Evolutionary conservation across 2,797 vertebrate species (phyloP).

Genomic region (Tadarida brasiliensis): DNA sequence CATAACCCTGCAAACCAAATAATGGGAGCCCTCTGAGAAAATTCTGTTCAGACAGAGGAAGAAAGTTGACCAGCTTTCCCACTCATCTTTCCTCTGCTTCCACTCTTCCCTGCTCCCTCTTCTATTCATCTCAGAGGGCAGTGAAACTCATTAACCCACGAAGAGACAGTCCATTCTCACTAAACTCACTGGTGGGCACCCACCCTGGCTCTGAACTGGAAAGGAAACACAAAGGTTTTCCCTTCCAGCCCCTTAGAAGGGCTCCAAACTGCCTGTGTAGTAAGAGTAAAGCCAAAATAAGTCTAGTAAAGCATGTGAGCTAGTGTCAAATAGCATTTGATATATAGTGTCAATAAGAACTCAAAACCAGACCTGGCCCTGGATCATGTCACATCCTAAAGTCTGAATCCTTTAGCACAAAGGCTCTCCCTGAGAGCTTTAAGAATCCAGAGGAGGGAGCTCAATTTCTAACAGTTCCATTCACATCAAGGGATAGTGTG

Average conservation of each 20-base stretch:
- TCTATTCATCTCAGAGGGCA: background rate
- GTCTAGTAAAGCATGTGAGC: background rate
- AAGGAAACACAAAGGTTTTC: slow-evolving; percentile 47
- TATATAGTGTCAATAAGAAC: background rate
- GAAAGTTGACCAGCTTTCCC: background rate
- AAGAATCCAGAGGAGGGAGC: background rate
- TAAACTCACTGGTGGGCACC: background rate
- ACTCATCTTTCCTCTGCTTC: background rate
- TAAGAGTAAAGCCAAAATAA: background rate
- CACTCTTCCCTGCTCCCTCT: background rate
- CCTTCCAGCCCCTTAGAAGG: background rate
- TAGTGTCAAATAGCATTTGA: background rate
- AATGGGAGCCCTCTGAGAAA: slow-evolving; percentile 46
- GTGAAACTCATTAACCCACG: background rate
- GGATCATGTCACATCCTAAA: background rate
- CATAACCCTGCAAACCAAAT: slow-evolving; percentile 68
- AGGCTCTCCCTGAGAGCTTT: background rate
- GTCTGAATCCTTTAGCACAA: slow-evolving; percentile 16
- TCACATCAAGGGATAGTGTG: background rate
- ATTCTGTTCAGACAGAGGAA: background rate
- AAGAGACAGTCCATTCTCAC: slow-evolving; percentile 3
- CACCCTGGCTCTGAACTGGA: background rate
- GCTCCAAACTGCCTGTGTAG: background rate
- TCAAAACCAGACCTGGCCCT: background rate
- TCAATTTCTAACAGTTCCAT: background rate